Evolutionary conservation across 2,797 vertebrate species (phyloP).

Genomic region (Tapirus indicus): DNA sequence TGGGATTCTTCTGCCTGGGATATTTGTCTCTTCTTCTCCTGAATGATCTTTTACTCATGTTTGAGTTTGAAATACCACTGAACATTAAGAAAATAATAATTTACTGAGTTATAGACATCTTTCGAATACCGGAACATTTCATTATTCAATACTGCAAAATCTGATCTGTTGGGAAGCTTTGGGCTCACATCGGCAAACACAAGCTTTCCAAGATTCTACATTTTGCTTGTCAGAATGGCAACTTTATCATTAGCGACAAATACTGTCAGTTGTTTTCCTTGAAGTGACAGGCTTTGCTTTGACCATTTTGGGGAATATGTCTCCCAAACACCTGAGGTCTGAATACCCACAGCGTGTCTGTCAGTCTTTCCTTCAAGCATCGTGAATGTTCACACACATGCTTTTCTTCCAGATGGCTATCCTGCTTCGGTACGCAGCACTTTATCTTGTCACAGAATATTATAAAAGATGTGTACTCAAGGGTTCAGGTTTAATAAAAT

Average conservation of each 20-base stretch:
- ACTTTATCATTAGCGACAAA: not conserved
- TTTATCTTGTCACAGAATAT: not conserved
- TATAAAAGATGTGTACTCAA: not conserved
- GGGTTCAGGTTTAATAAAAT: not conserved
- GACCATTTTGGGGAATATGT: not conserved
- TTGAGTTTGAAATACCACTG: not conserved
- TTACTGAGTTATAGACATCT: not conserved
- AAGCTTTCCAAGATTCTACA: not conserved
- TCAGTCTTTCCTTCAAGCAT: not conserved
- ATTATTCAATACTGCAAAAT: not conserved
- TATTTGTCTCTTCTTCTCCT: not conserved
- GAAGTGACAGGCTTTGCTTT: not conserved
- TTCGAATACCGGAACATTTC: not conserved
- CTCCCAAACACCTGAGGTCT: not conserved
- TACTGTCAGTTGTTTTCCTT: not conserved
- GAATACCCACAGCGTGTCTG: not conserved
- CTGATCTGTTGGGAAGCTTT: not conserved
- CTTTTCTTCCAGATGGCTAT: not conserved
- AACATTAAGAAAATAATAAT: not conserved
- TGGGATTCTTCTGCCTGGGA: not conserved
- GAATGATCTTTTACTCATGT: not conserved
- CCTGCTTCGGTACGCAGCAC: not conserved
- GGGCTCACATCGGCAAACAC: not conserved
- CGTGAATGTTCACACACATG: not conserved
- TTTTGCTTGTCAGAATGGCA: not conserved